These are phyloP conservation scores for Neosilurus mollespiculum DNA, from an alignment of 2,797 vertebrate species.

Conservation along the genomic window DNA sequence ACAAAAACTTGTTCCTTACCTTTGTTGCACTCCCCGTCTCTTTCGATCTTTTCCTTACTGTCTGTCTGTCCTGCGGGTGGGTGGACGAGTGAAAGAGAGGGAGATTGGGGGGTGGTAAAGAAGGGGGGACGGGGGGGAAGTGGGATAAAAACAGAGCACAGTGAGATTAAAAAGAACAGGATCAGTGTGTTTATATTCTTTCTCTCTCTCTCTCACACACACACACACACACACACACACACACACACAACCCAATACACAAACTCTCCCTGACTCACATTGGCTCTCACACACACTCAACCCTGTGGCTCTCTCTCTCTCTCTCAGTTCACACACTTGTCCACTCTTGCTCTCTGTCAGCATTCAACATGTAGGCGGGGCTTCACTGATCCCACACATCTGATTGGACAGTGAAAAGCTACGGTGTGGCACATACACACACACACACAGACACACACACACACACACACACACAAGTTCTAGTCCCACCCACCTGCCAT, in stretches of 20 bases:
- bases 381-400: background rate
- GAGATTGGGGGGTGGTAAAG: background rate
- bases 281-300: slow-evolving; percentile 53
- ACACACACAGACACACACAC: slow-evolving; percentile 2
- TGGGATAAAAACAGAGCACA: slow-evolving; percentile 47
- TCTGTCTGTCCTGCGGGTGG: slow-evolving; percentile 16
- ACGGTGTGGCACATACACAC: background rate
- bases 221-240: slow-evolving; percentile 52
- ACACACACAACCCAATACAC: slow-evolving; percentile 57
- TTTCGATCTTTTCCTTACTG: slow-evolving; percentile 20
- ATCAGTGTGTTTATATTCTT: slow-evolving; percentile 41
- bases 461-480: background rate
- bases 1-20: slow-evolving; percentile 37
- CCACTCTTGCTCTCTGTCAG: slow-evolving; percentile 72
- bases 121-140: background rate
- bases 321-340: slow-evolving; percentile 46
- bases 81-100: background rate
- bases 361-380: slow-evolving; percentile 65
- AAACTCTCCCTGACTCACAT: slow-evolving; percentile 60
- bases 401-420: slow-evolving; percentile 67
- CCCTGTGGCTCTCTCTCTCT: slow-evolving; percentile 29
- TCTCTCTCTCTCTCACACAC: slow-evolving; percentile 33
- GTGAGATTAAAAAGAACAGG: background rate
- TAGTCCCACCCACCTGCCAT: slow-evolving; percentile 63
- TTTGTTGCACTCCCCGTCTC: slow-evolving; percentile 33